phyloP scores from a whole-genome alignment of 2,797 vertebrate species.

The Staurois parvus region DNA sequence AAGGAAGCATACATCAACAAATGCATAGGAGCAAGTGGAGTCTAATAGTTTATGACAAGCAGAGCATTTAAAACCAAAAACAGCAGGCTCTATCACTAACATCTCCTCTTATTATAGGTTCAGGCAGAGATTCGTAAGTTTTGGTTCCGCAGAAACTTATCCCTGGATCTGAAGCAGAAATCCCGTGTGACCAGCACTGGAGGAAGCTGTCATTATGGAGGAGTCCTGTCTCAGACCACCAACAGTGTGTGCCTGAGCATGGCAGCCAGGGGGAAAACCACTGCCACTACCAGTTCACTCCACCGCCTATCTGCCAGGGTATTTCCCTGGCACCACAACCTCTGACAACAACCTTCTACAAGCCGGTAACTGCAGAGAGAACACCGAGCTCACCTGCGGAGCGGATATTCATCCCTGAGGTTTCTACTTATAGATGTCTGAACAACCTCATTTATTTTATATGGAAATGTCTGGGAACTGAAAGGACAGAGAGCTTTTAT shows the following conservation, averaged over 20 bases:
- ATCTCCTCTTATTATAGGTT: constrained; percentile 70
- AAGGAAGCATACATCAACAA: no score
- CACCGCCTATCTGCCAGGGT: constrained; percentile 66
- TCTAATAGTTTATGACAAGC: no score
- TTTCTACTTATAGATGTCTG: no score
- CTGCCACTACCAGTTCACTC: constrained; percentile 64
- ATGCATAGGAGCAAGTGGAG: no score
- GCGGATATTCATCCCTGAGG: background rate
- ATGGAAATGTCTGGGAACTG: no score
- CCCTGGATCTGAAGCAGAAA: constrained; percentile 82
- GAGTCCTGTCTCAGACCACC: constrained; percentile 81
- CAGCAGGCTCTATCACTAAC: background rate
- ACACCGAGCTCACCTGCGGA: background rate
- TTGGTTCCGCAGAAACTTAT: constrained; percentile 79
- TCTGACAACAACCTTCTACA: constrained; percentile 14
- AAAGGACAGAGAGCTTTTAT: no score
- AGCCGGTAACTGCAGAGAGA: background rate
- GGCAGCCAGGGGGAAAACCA: constrained; percentile 64
- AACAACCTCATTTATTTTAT: no score
- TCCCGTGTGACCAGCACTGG: constrained; percentile 77
- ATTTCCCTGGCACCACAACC: constrained; percentile 42
- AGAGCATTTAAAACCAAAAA: no score
- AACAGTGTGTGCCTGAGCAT: constrained; percentile 79
- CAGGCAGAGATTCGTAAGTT: constrained; percentile 85
- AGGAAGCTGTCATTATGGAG: constrained; percentile 83